Base-by-base conservation (phyloP, 2,888 invertebrate genomes). In the Cancer borealis region DNA sequence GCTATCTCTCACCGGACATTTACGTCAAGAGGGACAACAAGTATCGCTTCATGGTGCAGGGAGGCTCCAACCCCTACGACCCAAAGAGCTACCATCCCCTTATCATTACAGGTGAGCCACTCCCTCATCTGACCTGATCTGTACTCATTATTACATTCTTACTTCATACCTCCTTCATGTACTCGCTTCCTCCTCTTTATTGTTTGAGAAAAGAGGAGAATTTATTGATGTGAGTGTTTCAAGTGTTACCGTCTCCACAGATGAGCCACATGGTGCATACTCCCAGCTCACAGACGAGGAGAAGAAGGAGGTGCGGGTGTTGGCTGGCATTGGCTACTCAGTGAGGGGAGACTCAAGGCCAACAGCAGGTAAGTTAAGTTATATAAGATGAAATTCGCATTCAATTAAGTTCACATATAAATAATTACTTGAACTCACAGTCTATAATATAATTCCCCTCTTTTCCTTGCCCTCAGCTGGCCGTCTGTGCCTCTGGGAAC, bases 21-120 rank as follows among this genome's bases (percentile, higher is more conserved):
- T 98, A 98, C 97, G 97, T 99, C 96, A 97, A 98, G 95, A 97
- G 99, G 93, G 99, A 99, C 0, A 97, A 98, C 93, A 98, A 98
- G 0, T 99, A 99, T 97, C 98, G 97, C 21, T 98, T 99, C 96
- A 97, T 97, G 96, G 98, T 98, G 5, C 97, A 97, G 95, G 99
- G 99, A 88, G 99, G 99, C 26, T 98, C 98, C 96, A 98, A 99
- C 97, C 98, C 98, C 84, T 98, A 98, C 96, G 98, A 98, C 96
- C 97, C 98, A 3, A 97, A 98, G 96, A 97, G 97, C 96, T 99
- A 99, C 97, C 99, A 99, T 97, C 99, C 99, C 0, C 97, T 99
- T 94, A 98, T 99, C 93, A 98, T 99, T 95, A 98, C 98, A 0
- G 96, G 95, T 95, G 54, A 26, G 46, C 88, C 26, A 46, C 46